Base-by-base conservation (phyloP, 2,888 invertebrate genomes). In the Cyclophora punctaria region DNA sequence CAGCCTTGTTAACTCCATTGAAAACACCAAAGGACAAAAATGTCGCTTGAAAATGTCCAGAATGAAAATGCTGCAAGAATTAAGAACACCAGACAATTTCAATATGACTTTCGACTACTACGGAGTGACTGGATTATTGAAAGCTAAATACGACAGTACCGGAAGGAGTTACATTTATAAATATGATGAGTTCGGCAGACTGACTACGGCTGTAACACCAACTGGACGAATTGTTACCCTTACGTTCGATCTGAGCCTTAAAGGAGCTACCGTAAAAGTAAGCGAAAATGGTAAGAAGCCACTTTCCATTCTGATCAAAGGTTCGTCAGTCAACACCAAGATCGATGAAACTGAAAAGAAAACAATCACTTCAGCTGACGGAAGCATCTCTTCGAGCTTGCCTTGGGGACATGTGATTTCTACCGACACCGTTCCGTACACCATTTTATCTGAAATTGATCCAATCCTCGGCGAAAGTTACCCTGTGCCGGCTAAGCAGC, bases 71-170 rank as follows among this genome's bases (percentile, higher is more conserved):
- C 87, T 98, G 7, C 96, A 97, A 74, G 96, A 96, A 71, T 81
- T 97, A 2, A 94, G 96, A 56, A 96, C 97, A 0, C 97, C 98
- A 0, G 97, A 98, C 68, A 97, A 97, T 78, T 96, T 96, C 69
- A 97, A 97, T 68, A 94, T 96, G 2, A 96, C 96, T 0, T 98
- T 98, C 73, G 96, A 97, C 69, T 98, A 98, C 75, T 95, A 97
- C 68, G 95, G 95, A 1, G 94, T 96, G 0, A 95, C 96, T 0
- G 98, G 97, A 0, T 86, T 98, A 43, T 83, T 98, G 41, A 95
- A 95, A 73, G 95, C 96, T 0, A 96, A 96, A 74, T 89, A 96
- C 7, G 97, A 97, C 69, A 95, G 96, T 55, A 96, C 96, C 2
- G 97, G 97, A 2, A 90, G 97, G 58, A 96, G 96, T 63, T 96